Base-by-base conservation (phyloP, 23 tunicate species). In the Ciona savignyi region DNA sequence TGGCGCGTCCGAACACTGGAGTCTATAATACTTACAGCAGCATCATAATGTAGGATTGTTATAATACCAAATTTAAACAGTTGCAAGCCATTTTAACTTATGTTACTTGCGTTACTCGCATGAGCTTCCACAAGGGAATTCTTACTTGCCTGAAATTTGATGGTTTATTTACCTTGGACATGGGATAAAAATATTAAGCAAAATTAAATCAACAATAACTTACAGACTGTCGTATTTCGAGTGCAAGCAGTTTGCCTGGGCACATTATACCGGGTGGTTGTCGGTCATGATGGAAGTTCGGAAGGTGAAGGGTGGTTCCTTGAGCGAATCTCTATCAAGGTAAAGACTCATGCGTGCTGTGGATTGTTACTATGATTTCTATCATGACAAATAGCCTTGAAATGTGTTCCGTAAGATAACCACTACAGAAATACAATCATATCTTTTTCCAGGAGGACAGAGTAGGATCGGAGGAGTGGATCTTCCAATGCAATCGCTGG, bases 271-370 rank as follows among this genome's bases (percentile, higher is more conserved):
- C 65, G 90, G 29, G 26, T 91, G 23, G 86, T 91, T 22, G 68
- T 91, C 15, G 97, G 97, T 28, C 97, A 91, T 76, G 86, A 91
- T 30, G 79, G 77, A 42, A 71, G 28, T 0, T 48, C 65, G 0
- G 72, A 75, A 1, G 97, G 97, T 29, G 86, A 71, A 9, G 97
- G 97, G 15, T 91, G 97, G 97, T 91, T 68, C 34, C 56, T 91
- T 30, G 86, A 91, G 25, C 73, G 76, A 51, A 79, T 90, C 27
- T 66, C 88, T 1, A 84, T 90, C 2, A 73, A 73, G 84, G 97
- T 90, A 42, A 70, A 22, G n/a, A n/a, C n/a, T n/a, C n/a, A n/a
- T n/a, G n/a, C n/a, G n/a, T n/a, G n/a, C n/a, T n/a, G n/a, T n/a
- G n/a, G n/a, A n/a, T n/a, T n/a, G n/a, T n/a, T n/a, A n/a, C n/a